phyloP scores from a whole-genome alignment of 2,113 vertebrate genomes.

The Aptenodytes patagonicus region DNA sequence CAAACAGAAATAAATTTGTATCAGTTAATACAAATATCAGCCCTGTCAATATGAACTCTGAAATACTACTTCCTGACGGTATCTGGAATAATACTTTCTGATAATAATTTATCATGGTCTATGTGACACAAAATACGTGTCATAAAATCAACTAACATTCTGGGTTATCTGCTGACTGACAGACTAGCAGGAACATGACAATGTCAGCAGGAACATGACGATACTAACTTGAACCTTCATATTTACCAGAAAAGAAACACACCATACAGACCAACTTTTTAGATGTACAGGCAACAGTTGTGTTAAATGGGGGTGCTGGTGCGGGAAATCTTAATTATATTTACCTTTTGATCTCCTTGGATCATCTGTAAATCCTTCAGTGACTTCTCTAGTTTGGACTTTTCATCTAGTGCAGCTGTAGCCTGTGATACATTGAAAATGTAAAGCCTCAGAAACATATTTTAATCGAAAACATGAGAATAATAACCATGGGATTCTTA shows the following conservation, averaged over 20 bases:
- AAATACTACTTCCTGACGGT: neutral
- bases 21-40: neutral
- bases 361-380: slow-evolving; percentile 83
- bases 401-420: slow-evolving; percentile 87
- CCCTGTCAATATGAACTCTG: neutral
- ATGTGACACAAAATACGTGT: neutral
- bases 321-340: neutral
- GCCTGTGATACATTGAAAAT: slow-evolving; percentile 72
- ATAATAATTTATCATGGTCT: neutral
- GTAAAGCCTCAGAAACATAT: neutral
- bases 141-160: neutral
- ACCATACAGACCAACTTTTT: neutral
- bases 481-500: neutral
- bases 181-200: neutral
- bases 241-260: neutral
- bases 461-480: neutral
- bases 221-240: neutral
- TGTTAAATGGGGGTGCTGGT: rapidly evolving
- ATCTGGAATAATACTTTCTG: neutral
- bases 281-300: neutral
- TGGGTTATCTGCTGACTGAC: neutral
- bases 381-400: slow-evolving; percentile 80
- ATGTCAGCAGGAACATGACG: neutral
- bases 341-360: slow-evolving; percentile 84
- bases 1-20: neutral